Conservation (phyloP, 2,113 vertebrate species). For the Pseudopodoces humilis region DNA sequence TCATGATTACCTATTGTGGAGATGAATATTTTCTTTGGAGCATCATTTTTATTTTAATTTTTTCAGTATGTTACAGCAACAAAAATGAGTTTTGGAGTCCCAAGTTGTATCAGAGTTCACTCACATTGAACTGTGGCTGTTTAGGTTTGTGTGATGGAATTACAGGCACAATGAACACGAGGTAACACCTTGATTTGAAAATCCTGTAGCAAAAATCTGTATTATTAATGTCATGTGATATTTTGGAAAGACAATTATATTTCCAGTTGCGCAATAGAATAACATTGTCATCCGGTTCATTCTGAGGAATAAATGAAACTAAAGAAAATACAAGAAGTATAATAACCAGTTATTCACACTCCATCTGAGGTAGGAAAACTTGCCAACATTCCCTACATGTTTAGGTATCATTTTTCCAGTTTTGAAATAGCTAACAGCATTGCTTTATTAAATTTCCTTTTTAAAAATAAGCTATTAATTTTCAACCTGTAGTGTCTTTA, state of each 20-base stretch:
- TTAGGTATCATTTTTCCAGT: background rate
- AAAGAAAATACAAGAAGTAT: background rate
- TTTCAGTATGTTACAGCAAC: background rate
- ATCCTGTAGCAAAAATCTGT: background rate
- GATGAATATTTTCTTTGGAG: background rate
- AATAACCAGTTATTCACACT: background rate
- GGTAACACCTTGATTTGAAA: background rate
- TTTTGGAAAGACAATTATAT: background rate
- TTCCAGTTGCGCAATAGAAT: background rate
- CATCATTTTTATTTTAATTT: background rate
- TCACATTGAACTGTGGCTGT: background rate
- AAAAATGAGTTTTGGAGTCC: background rate
- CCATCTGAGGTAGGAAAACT: background rate
- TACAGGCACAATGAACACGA: background rate
- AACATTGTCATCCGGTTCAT: background rate
- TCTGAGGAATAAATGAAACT: background rate
- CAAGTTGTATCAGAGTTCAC: background rate
- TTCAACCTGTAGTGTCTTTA: background rate
- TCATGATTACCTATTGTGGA: background rate
- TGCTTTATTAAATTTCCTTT: constrained; percentile 39
- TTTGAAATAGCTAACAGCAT: background rate
- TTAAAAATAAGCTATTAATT: constrained; percentile 40
- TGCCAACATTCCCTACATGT: background rate
- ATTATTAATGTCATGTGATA: background rate
- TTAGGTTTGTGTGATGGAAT: background rate